Base-by-base conservation (phyloP, 1,140 invertebrate species). In the Aricia agestis region DNA sequence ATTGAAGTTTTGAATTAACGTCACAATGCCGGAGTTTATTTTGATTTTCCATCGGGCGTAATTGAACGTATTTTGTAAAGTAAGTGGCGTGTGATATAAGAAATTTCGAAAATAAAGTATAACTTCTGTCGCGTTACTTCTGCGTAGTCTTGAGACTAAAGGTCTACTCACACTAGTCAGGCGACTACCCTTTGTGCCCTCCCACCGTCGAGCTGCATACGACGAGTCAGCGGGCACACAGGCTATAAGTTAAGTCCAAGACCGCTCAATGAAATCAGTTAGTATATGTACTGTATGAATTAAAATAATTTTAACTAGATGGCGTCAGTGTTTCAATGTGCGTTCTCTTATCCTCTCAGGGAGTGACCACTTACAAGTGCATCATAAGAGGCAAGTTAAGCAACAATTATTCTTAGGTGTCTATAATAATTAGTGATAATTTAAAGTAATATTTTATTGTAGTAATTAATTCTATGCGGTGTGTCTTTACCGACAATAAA, bases 401-500 rank as follows among this genome's bases (percentile, higher is more conserved):
- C 45, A 63, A 11, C 59, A 63, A 63, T 63, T 63, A 63, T 63
- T 63, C 18, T 19, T 63, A 63, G 18, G 17, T 63, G 59, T 63
- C 59, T 63, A 63, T 63, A 63, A 19, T 63, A 19, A 63, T 52
- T 52, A 52, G 45, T 52, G 13, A 52, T 19, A 7, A 63, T 63
- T 63, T 63, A 18, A 63, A 63, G 17, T 63, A 63, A 63, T 52
- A 52, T 52, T 52, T 52, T 52, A 52, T 63, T 63, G 59, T 63
- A 63, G 59, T 63, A 63, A 63, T 63, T 63, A 63, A 63, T 10
- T 19, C 18, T 63, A 11, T 31, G 59, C 59, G 59, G 18, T 63
- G 59, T 63, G 59, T 63, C 59, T 63, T 63, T 63, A 6, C 18
- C 59, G 59, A 63, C 59, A 63, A 63, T 63, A 63, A 63, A 63